Base-by-base conservation (phyloP, 2,797 vertebrate genomes). In the Uromys caudimaculatus region DNA sequence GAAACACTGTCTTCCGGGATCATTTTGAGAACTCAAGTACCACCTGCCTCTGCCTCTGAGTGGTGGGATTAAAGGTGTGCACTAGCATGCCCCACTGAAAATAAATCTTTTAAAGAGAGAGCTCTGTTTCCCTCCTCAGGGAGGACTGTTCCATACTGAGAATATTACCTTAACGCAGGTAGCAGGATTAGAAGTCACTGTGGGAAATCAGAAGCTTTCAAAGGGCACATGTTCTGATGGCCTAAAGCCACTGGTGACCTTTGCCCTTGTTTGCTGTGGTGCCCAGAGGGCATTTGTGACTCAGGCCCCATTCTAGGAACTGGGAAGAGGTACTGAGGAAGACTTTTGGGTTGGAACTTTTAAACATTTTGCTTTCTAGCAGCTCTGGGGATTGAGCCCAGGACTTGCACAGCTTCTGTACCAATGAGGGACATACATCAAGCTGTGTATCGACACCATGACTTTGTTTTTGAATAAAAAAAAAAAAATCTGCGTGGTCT, bases 251-350 rank as follows among this genome's bases (percentile, higher is more conserved):
- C n/a, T 47, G n/a, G 35, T 58, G 24, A 60, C 69, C 56, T 83
- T 58, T 77, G 71, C 32, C 67, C 77, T 82, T 91, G 52, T 60
- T 78, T 79, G 56, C 81, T 75, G 9, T 81, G 50, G 8, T 79
- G 12, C 86, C 84, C 52, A 35, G 17, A 94, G 41, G 60, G 41
- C 79, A 67, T 94, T 89, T 92, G 44, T 92, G 92, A 82, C 13
- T 6, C 23, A 13, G 10, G 58, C 44, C 62, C 64, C 85, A 58
- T 90, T 41, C 38, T 52, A 44, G 14, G 14, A 89, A 32, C 38
- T 19, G 27, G 23, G 52, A 50, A 79, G n/a, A 94, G 69, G 27
- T 83, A 54, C 6, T 41, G 24, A 85, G 71, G 92, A 89, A 52
- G 27, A 24, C 38, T 44, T 75, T 60, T 44, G 23, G 62, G 54